phyloP scores from a whole-genome alignment of 2,113 vertebrate species.

The Chelonoidis abingdonii region DNA sequence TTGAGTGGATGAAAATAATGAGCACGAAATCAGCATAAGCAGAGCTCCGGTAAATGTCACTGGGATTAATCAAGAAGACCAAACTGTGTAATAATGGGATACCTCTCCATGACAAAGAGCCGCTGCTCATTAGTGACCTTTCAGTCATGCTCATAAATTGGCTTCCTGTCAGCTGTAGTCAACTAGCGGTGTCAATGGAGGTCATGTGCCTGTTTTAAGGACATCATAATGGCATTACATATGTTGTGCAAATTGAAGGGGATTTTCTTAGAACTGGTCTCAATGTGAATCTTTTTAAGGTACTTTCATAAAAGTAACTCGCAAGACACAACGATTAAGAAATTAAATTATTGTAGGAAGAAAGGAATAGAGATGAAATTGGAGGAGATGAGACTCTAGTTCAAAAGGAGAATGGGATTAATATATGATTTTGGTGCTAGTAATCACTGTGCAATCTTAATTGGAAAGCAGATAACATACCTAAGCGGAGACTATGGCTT shows the following conservation, averaged over 20 bases:
- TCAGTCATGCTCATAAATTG: not conserved
- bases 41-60: not conserved
- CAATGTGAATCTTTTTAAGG: not conserved
- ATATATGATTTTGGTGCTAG: rapidly evolving
- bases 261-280: not conserved
- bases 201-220: not conserved
- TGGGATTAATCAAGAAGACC: not conserved
- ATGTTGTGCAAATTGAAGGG: not conserved
- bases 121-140: conserved; percentile 30
- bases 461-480: not conserved
- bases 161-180: not conserved
- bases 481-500: not conserved
- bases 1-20: not conserved
- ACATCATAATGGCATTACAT: not conserved
- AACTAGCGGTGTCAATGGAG: not conserved
- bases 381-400: not conserved
- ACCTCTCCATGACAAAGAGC: not conserved
- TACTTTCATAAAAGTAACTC: not conserved
- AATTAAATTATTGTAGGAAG: not conserved
- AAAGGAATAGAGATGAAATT: not conserved
- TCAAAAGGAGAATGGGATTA: not conserved
- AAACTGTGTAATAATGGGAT: not conserved
- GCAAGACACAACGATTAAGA: not conserved
- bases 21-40: not conserved
- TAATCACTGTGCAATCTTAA: not conserved